Base-by-base conservation (phyloP, 2,888 invertebrate species). In the Drosophila niveifrons region DNA sequence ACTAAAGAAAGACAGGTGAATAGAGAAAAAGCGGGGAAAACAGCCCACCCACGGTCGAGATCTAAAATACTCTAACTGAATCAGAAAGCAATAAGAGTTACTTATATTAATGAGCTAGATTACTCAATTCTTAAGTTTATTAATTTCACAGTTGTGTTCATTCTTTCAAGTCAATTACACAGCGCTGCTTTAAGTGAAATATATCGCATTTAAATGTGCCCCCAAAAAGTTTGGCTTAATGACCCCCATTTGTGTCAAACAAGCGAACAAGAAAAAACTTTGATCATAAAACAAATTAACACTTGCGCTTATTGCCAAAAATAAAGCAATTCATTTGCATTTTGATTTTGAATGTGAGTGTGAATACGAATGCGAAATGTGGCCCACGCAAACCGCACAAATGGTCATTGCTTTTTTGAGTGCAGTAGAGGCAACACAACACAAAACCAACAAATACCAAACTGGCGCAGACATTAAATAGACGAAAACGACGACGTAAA, bases 261-360 rank as follows among this genome's bases (percentile, higher is more conserved):
- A 75, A 70, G 34, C 56, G 4, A 23, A 13, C 23, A 23, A 23
- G 23, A 23, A 23, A 23, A 23, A 71, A 66, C 53, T 66, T 77
- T 52, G 67, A 63, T 39, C 82, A 85, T 85, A 78, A 78, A 75
- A 68, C 88, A 88, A 85, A 85, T 88, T 80, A 83, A 78, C 83
- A 88, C 83, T 88, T 84, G 75, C 82, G 69, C 66, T 74, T 65
- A 59, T 53, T 72, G 88, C 88, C 88, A 83, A 83, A 82, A 72
- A 66, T 62, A 68, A 74, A 66, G 77, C 77, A 69, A 82, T 88
- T 78, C 68, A 72, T 76, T 72, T 73, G 55, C 66, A 41, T 41
- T 76, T 64, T 56, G 28, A 34, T 62, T 46, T 72, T 36, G 68
- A 58, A 70, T 34, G 34, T 3, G 34, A 34, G 11, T 34, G 34